Percentiles rank a stretch among this genome's conserved stretches.
phyloP scores from a whole-genome alignment of 2,113 vertebrate species.

The Zeus faber region DNA sequence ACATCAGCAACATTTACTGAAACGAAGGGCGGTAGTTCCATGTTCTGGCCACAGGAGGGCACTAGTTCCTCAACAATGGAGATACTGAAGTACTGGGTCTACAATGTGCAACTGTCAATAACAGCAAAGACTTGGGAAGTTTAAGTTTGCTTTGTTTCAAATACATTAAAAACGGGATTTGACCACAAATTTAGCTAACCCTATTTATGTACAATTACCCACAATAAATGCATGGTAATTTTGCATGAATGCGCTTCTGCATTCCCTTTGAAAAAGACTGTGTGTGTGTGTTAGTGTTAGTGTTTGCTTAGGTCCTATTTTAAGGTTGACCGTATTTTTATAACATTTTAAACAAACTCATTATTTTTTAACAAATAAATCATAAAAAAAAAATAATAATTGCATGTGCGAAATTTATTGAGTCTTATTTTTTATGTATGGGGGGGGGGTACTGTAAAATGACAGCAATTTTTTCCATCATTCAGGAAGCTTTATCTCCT shows the following conservation, averaged over 20 bases:
- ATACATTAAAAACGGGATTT: not conserved
- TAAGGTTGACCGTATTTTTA: no score
- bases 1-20: constrained; percentile 3
- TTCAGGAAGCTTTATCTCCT: constrained; percentile 55
- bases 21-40: constrained; percentile 10
- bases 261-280: not conserved
- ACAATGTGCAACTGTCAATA: constrained; percentile 25
- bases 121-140: constrained; percentile 29
- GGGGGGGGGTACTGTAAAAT: not conserved
- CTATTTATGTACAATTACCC: constrained; percentile 22
- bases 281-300: not conserved
- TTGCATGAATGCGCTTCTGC: not conserved
- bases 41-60: constrained; percentile 50
- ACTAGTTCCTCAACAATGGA: constrained; percentile 60
- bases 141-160: constrained; percentile 40
- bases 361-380: not conserved
- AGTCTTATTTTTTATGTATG: constrained; percentile 28
- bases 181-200: constrained; percentile 24
- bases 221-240: not conserved
- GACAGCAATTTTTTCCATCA: constrained; percentile 57
- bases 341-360: not conserved
- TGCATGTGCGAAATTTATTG: constrained; percentile 23
- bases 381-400: not conserved
- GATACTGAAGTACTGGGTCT: constrained; percentile 25
- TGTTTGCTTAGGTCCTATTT: not conserved